These are phyloP conservation scores for Crypturellus tataupa DNA, from an alignment of 2,797 vertebrate species.

Conservation along the genomic window DNA sequence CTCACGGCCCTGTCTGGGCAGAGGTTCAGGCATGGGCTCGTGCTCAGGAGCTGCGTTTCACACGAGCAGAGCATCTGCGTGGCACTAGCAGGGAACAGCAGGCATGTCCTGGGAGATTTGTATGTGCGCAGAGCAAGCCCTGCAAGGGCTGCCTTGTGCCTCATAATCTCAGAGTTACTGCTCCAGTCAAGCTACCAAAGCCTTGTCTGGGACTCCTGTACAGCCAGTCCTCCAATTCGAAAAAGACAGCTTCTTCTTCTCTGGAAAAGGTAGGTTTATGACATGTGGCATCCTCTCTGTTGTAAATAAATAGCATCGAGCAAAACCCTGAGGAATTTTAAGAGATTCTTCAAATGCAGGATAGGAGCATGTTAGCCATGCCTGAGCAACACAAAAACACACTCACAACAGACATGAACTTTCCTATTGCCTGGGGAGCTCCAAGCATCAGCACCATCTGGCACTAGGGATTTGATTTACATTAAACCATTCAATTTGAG, in stretches of 20 bases:
- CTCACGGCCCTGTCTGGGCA: not conserved
- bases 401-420: not conserved
- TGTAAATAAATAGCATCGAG: not conserved
- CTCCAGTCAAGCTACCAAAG: not conserved
- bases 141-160: not conserved
- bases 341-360: not conserved
- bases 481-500: conserved; percentile 23
- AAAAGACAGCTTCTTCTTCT: not conserved
- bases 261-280: no score
- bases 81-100: not conserved
- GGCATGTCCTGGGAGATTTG: not conserved
- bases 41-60: not conserved
- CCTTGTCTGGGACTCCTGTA: fast-evolving
- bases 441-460: not conserved
- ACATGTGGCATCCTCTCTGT: not conserved
- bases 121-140: fast-evolving
- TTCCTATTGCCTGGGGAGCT: not conserved
- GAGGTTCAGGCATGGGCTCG: fast-evolving
- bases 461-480: conserved; percentile 12
- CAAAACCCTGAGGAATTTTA: not conserved
- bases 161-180: not conserved
- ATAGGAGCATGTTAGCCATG: not conserved
- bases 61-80: not conserved
- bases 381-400: not conserved
- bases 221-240: not conserved